Base-by-base conservation (phyloP, 2,113 vertebrate species). In the Tragulus kanchil region DNA sequence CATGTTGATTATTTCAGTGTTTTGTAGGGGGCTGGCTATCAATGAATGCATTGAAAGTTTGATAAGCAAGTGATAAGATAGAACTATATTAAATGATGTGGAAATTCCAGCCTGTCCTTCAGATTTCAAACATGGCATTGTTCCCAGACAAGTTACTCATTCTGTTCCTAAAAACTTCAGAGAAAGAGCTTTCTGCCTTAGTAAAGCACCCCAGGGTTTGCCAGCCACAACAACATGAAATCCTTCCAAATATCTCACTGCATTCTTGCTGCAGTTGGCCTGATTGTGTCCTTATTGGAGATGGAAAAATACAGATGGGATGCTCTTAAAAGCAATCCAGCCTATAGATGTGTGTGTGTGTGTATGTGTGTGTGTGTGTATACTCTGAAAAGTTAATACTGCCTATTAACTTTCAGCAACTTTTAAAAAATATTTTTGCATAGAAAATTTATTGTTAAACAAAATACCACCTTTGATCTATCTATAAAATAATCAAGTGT, bases 301-400 rank as follows among this genome's bases (percentile, higher is more conserved):
- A 96, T 88, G 97, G 97, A 97, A 98, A 97, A 97, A 91, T 95
- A 97, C 95, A 93, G 75, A 96, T 67, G 81, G 36, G 62, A 82
- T 61, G 78, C 31, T 8, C 59, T 93, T 96, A 67, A 93, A 91
- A 86, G 81, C 95, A 95, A 97, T 90, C 28, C 25, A 82, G 88
- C 95, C 54, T 61, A 58, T 69, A 26, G 25, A 21, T 36, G 42
- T 31, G 50, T 25, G 15, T n/a, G n/a, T 15, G 16, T 36, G 36
- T 73, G 14, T 95, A 50, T 56, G 42, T 69, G 23, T 31, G 17
- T 26, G 54, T 31, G 48, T 26, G 31, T 11, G n/a, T 1, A 8
- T 0, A n/a, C 42, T 11, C 11, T 4, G 23, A 88, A 81, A 12
- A 28, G 69, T 56, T 94, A 71, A 73, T 36, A 23, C 19, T 93